phyloP scores from a whole-genome alignment of 2,113 vertebrate species.

The Orthonyx spaldingii region DNA sequence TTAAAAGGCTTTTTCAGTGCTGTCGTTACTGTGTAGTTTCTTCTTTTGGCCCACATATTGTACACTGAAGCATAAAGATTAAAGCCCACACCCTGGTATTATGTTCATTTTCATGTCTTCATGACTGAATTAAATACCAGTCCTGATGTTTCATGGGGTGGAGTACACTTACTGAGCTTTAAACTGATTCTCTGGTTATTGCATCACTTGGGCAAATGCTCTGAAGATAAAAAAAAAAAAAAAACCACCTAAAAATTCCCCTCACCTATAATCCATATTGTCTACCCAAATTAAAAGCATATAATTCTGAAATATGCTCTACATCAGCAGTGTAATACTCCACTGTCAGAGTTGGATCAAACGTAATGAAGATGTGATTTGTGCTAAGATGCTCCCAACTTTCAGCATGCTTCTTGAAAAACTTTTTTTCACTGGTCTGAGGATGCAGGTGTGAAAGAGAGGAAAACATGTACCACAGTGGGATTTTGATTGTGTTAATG shows the following conservation, averaged over 20 bases:
- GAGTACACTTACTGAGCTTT: background rate
- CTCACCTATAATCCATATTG: background rate
- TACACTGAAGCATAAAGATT: slow-evolving; percentile 7
- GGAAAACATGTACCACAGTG: background rate
- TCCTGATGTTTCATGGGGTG: background rate
- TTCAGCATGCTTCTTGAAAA: background rate
- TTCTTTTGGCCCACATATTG: background rate
- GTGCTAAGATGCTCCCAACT: background rate
- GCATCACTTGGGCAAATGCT: background rate
- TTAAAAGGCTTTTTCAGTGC: slow-evolving; percentile 18
- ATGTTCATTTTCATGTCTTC: background rate
- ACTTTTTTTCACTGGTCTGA: background rate
- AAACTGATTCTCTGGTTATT: background rate
- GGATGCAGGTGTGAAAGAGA: background rate
- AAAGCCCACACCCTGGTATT: background rate
- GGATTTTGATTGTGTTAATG: background rate
- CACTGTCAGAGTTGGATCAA: background rate
- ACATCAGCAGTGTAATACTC: background rate
- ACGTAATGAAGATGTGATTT: background rate
- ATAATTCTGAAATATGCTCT: background rate
- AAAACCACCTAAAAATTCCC: background rate
- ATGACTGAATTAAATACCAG: background rate
- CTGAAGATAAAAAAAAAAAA: background rate
- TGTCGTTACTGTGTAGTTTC: slow-evolving; percentile 31
- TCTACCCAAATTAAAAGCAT: background rate